Conservation (phyloP, 2,797 vertebrate genomes). For the Yasuhikotakia modesta region DNA sequence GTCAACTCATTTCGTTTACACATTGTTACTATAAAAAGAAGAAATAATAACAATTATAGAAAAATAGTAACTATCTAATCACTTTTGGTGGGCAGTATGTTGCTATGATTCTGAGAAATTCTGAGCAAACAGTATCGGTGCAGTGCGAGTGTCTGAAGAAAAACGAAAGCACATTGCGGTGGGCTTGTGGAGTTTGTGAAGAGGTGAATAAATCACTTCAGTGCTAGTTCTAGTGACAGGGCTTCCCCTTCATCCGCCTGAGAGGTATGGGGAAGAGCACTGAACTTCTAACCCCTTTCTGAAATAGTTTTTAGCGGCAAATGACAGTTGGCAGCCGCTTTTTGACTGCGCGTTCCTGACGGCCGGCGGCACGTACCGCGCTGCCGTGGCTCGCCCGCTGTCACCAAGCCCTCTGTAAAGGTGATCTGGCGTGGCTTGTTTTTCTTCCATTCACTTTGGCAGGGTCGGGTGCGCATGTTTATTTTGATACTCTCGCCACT, state of each 20-base stretch:
- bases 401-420: constrained; percentile 78
- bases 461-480: constrained; percentile 51
- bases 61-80: too few relatives aligned
- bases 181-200: constrained; percentile 59
- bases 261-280: constrained; percentile 54
- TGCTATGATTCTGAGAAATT: constrained; percentile 48
- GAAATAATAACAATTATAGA: too few relatives aligned
- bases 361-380: constrained; percentile 75
- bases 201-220: constrained; percentile 69
- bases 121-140: constrained; percentile 48
- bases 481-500: constrained; percentile 55
- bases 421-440: constrained; percentile 76
- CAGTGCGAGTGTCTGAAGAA: constrained; percentile 61
- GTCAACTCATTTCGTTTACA: too few relatives aligned
- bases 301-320: constrained; percentile 76
- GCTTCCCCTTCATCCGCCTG: constrained; percentile 63
- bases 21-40: too few relatives aligned
- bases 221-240: constrained; percentile 70
- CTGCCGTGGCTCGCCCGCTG: constrained; percentile 72
- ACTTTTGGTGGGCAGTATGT: too few relatives aligned
- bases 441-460: constrained; percentile 71
- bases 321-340: constrained; percentile 73
- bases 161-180: constrained; percentile 60
- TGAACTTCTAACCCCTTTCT: constrained; percentile 76
- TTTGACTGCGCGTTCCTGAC: constrained; percentile 70